A percentile compares a stretch with the other conserved stretches of the same genome.
These are phyloP conservation scores for Penaeus chinensis DNA, from an alignment of 1,140 invertebrate genomes.

Conservation along the genomic window DNA sequence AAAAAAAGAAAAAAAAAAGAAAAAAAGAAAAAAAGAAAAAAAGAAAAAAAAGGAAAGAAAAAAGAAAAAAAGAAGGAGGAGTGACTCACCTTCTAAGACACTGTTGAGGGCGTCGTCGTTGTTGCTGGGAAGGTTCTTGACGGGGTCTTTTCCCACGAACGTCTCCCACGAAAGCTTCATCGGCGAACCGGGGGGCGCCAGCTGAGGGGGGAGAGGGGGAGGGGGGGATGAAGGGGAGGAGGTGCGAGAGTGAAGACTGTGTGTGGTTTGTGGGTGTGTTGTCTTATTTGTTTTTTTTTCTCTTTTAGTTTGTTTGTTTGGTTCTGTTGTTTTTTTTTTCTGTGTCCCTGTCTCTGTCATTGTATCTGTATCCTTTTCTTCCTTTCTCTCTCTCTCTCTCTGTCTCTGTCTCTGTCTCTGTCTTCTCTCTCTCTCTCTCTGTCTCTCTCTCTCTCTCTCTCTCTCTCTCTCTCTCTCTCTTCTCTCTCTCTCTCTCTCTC, in stretches of 20 bases:
- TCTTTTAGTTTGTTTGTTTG: background rate
- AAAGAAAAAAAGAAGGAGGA: background rate
- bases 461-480: constrained; percentile 9
- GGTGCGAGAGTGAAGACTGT: background rate
- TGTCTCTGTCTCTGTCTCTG: background rate
- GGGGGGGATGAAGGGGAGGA: background rate
- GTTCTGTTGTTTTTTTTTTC: background rate
- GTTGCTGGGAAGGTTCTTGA: constrained; percentile 33
- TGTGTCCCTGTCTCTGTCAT: background rate
- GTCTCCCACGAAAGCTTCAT: constrained; percentile 43
- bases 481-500: constrained; percentile 9
- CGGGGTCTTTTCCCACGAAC: constrained; percentile 41
- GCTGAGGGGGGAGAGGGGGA: background rate
- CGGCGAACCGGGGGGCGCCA: constrained; percentile 25
- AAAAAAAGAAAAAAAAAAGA: too few relatives aligned
- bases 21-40: background rate
- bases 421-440: constrained; percentile 7
- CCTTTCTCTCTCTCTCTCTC: constrained; percentile 9
- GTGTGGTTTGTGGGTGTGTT: too few relatives aligned
- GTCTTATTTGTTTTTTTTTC: background rate
- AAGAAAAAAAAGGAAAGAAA: background rate
- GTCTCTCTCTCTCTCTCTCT: constrained; percentile 5
- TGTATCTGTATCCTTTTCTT: background rate
- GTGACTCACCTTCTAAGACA: constrained; percentile 44
- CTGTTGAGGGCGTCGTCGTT: constrained; percentile 37